Base-by-base conservation (phyloP, 2,113 vertebrate genomes). In the Serranochromis macrocephalus region DNA sequence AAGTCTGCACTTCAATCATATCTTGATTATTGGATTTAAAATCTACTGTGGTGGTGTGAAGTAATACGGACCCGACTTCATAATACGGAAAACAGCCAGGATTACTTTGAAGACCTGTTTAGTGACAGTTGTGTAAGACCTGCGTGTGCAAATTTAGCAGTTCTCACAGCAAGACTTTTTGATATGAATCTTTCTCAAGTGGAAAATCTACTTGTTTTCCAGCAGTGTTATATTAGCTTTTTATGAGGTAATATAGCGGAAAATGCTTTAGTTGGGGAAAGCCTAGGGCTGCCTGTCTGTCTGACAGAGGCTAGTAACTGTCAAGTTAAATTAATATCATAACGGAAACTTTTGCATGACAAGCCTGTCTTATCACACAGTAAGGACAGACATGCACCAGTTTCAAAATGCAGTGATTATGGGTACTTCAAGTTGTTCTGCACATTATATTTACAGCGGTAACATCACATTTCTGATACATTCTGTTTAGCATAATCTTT, bases 221-320 rank as follows among this genome's bases (percentile, higher is more conserved):
- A 36, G 16, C 80, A 54, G 57, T 83, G 42, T 87, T 84, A 71
- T 51, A 85, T 93, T 53, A 2, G 17, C n/a, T 88, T 86, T 84
- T 17, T 33, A 10, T 75, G 36, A 14, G 9, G 36, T 51, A 45
- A 51, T 78, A 38, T 36, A 38, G 68, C 9, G 3, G 31, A 87
- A 81, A 78, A 84, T 81, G 21, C 12, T 54, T 54, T 49, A 38
- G 55, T 29, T 63, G 8, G 83, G 58, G 53, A 45, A 81, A 73
- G 68, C 90, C 49, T 38, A 8, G 9, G 81, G 88, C 81, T 80
- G 26, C 49, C 45, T 38, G 29, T 19, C 24, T n/a, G 49, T 24
- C 73, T 75, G 53, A 63, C 84, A 89, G 85, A 86, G 81, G 61
- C 68, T 38, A 75, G 26, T 79, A 82, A 89, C 85, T 88, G 84